These are phyloP conservation scores for Muscina levida DNA, from an alignment of 2,888 invertebrate species.

Conservation along the genomic window DNA sequence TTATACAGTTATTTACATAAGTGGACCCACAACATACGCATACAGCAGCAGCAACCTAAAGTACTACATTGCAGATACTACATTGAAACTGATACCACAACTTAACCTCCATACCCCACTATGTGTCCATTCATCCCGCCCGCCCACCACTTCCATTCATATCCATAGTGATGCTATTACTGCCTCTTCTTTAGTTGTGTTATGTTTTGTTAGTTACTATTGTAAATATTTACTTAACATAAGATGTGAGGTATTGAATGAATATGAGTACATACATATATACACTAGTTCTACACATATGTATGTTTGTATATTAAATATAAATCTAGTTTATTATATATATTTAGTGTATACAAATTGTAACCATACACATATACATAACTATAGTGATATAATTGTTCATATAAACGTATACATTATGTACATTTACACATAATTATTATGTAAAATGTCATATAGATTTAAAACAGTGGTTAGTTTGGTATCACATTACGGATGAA, in stretches of 20 bases:
- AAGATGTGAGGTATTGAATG: not conserved
- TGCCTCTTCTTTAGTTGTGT: not conserved
- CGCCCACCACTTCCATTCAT: not conserved
- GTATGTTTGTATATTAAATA: constrained; percentile 1
- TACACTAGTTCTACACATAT: not conserved
- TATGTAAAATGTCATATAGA: not conserved
- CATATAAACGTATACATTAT: not conserved
- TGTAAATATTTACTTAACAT: constrained; percentile 36
- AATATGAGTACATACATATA: not conserved
- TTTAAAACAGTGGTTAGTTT: not conserved
- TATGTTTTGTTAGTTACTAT: constrained; percentile 5
- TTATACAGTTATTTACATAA: too few species aligned
- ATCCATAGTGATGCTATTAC: not conserved
- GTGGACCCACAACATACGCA: too few species aligned
- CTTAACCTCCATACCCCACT: too few species aligned
- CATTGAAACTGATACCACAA: too few species aligned
- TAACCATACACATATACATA: constrained; percentile 1
- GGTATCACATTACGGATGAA: too few species aligned
- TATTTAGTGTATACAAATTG: not conserved
- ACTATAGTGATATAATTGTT: too few species aligned
- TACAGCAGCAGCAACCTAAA: too few species aligned
- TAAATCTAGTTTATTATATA: not conserved
- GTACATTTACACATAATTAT: not conserved
- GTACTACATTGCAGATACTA: too few species aligned
- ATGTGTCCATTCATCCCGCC: not conserved